Conservation (phyloP, 2,888 invertebrate species). For the Acanthosoma haemorrhoidale region DNA sequence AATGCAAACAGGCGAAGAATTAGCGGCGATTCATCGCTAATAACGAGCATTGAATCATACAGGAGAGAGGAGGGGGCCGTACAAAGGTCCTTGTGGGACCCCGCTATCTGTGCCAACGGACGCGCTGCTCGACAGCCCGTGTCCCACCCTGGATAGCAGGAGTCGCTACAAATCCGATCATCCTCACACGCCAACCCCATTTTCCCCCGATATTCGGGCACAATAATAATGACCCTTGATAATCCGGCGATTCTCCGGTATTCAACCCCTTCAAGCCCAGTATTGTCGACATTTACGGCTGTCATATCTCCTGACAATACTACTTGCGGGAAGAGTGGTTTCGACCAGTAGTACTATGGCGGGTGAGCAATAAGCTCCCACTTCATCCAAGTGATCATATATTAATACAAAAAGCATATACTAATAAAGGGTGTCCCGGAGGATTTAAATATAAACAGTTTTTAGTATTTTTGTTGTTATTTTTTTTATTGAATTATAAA, state of each 20-base stretch:
- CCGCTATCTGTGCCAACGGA: neutral
- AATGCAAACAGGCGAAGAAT: slow-evolving; percentile 8
- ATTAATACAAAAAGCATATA: too few species aligned
- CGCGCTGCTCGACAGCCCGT: neutral
- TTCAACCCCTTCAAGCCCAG: neutral
- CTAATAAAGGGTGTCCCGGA: too few species aligned
- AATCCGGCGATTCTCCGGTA: neutral
- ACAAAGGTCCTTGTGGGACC: neutral
- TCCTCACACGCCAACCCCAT: neutral
- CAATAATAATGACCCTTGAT: neutral
- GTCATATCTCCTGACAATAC: too few species aligned
- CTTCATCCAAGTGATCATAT: too few species aligned
- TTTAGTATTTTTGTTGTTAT: too few species aligned
- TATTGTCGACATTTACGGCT: too few species aligned
- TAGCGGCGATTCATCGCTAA: slow-evolving; percentile 2
- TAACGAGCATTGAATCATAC: slow-evolving; percentile 5
- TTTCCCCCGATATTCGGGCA: neutral
- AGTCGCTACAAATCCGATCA: slow-evolving; percentile 4
- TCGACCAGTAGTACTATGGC: too few species aligned
- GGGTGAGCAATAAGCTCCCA: too few species aligned
- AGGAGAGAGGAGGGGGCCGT: neutral
- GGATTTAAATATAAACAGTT: too few species aligned
- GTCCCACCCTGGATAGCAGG: too few species aligned
- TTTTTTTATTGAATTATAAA: too few species aligned
- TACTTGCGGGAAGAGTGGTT: too few species aligned